Base-by-base conservation (phyloP, 37 sponge, comb jelly and placozoan species). In the Chondrilla cf. caribensis region DNA sequence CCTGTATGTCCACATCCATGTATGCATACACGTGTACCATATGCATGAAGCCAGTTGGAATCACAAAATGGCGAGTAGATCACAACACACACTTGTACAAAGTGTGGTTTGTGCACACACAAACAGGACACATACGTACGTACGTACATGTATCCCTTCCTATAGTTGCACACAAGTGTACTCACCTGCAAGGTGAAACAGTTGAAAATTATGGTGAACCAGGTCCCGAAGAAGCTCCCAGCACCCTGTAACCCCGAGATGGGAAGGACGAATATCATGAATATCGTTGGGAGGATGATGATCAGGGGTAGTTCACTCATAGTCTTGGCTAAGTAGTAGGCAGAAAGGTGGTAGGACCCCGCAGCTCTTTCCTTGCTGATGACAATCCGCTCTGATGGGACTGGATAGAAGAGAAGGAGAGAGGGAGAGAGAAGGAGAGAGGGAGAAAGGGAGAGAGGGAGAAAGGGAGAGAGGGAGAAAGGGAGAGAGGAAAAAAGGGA, bases 241-340 rank as follows among this genome's bases (percentile, higher is more conserved):
- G 55, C 32, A 18, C 82, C 85, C 57, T 60, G 70, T 42, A 93
- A 28, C 37, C 93, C 93, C 25, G 80, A 40, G 14, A 75, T 22
- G 78, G 80, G 86, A 59, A 85, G 89, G 19, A 70, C 37, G 22
- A 89, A 42, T 51, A 67, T 26, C n/a, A 81, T 54, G 75, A 60
- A 89, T 54, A 93, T 6, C 21, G 83, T 38, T 0, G 93, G 93
- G 31, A 79, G 71, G 18, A 84, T 9, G 2, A 89, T 26, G 47
- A 81, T 64, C 22, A 94, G 71, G 29, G 91, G 94, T 21, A 85
- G 40, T 44, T 94, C 94, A 78, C 89, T 88, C 59, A 85, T 6
- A 8, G 60, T 84, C 90, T 94, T 91, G 70, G 92, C 90, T 24
- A 86, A 29, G 84, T 72, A 94, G 73, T 94, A 91, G 60, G 92